Evolutionary conservation across 2,113 vertebrate species (phyloP).

Genomic region (Brachypodius melanocephalos): DNA sequence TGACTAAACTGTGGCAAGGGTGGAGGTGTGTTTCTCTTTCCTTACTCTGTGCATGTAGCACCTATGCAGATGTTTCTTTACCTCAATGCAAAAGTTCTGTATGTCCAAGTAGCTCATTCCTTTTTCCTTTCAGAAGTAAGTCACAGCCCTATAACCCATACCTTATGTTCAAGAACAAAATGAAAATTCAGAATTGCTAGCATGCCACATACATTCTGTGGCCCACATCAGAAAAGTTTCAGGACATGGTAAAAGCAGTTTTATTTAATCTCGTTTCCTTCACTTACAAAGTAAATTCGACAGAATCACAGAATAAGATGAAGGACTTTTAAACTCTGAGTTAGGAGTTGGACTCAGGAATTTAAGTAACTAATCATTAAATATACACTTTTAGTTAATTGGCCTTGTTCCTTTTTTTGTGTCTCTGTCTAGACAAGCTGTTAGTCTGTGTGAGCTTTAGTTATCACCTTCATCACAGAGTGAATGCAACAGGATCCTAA

Average conservation of each 20-base stretch:
- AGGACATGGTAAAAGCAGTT: not conserved
- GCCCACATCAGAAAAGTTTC: not conserved
- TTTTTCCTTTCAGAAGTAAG: not conserved
- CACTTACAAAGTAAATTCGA: not conserved
- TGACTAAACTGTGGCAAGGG: not conserved
- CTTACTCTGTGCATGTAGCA: not conserved
- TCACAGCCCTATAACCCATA: not conserved
- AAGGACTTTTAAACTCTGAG: not conserved
- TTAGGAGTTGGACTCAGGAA: not conserved
- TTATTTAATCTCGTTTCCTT: not conserved
- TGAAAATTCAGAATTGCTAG: not conserved
- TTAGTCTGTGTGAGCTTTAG: not conserved
- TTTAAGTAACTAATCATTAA: not conserved
- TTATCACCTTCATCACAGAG: not conserved
- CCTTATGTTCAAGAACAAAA: not conserved
- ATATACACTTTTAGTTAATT: not conserved
- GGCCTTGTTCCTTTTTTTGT: not conserved
- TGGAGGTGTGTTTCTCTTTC: not conserved
- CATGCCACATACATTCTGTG: not conserved
- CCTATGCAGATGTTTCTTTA: not conserved
- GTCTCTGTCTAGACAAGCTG: not conserved
- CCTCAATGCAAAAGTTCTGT: not conserved
- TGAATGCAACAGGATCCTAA: not conserved
- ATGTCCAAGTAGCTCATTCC: not conserved
- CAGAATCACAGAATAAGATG: not conserved